These are phyloP conservation scores for Tetramorium parvispinum DNA, from an alignment of 1,140 invertebrate genomes.

Conservation along the genomic window DNA sequence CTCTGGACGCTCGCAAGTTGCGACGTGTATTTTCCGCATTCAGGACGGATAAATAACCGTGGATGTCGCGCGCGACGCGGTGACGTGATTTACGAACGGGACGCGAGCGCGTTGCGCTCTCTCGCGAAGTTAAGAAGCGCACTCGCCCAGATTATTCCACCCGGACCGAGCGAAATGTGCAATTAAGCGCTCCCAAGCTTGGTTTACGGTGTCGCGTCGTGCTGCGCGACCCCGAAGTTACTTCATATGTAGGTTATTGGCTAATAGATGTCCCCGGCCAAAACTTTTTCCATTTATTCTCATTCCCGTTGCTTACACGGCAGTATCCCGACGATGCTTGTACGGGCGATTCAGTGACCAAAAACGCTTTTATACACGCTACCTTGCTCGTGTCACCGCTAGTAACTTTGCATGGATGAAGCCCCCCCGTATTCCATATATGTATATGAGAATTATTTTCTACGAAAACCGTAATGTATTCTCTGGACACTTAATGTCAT, in stretches of 20 bases:
- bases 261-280: conserved; percentile 64
- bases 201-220: conserved; percentile 25
- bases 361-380: not conserved
- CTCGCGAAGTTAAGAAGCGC: conserved; percentile 53
- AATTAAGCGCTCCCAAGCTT: conserved; percentile 51
- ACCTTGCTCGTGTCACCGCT: not conserved
- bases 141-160: conserved; percentile 47
- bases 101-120: not conserved
- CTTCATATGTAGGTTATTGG: conserved; percentile 72
- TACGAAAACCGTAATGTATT: not conserved
- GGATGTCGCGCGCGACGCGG: conserved; percentile 7
- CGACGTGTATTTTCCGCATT: conserved; percentile 41
- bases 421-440: not conserved
- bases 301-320: conserved; percentile 50
- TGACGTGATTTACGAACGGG: conserved; percentile 40
- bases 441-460: not conserved
- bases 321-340: not conserved
- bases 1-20: conserved; percentile 29
- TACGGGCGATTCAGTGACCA: not conserved
- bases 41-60: conserved; percentile 46
- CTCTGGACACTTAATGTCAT: not conserved
- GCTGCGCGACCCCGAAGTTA: conserved; percentile 59
- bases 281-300: conserved; percentile 75
- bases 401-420: not conserved
- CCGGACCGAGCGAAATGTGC: conserved; percentile 33